Base-by-base conservation (phyloP, 2,113 vertebrate genomes). In the Dromaius novaehollandiae region DNA sequence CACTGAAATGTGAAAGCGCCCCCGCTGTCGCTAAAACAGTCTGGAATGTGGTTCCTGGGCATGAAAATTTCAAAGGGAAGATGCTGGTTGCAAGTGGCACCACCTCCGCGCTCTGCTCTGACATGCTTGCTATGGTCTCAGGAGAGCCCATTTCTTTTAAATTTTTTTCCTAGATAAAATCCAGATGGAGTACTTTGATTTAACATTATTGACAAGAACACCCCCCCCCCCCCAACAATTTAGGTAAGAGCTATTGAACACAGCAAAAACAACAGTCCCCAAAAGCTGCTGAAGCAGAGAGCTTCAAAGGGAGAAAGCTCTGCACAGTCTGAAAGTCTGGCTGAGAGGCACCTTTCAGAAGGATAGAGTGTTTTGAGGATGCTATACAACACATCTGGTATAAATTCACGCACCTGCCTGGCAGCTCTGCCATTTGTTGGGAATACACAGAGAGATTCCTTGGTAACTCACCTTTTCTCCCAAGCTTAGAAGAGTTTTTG, bases 1-100 rank as follows among this genome's bases (percentile, higher is more conserved):
- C 60, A 15, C 15, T 13, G 48, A 92, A 81, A 96, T 88, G 61
- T 76, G 85, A 85, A 94, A 89, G 85, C 7, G 1, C 74, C 73
- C 81, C 83, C 8, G 6, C 83, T 90, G 78, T 58, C 44, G 0
- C 81, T 94, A 94, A 95, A 95, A 86, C 78, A 77, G 28, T 84
- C 77, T 76, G 90, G 65, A 96, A 93, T 3, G 2, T 81, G 51
- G 69, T 89, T 90, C 88, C 86, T 64, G 77, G 83, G 74, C 94
- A 84, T 28, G 56, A 89, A 61, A 63, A 86, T 93, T 95, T 96
- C 90, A 95, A 85, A 96, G 77, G 83, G 77, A 68, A 78, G 73
- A 91, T 75, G 51, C 24, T 82, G 55, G 38, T 48, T 95, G 30
- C 32, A 60, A 56, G 53, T 60, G 53, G 28, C 40, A 87, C 83